These are phyloP conservation scores for Pampus argenteus DNA, from an alignment of 2,797 vertebrate species.

Conservation along the genomic window DNA sequence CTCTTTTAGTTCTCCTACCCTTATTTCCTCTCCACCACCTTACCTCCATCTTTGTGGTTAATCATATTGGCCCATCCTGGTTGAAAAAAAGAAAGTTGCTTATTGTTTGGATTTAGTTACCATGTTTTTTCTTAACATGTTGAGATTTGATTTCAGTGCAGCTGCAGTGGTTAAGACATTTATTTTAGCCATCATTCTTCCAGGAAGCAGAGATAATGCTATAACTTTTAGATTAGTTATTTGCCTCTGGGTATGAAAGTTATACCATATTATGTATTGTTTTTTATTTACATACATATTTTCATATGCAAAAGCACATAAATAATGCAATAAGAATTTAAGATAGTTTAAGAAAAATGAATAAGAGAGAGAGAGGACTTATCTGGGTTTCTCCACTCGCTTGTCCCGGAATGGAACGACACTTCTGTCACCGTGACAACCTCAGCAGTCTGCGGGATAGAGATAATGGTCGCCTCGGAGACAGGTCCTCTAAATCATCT, in stretches of 20 bases:
- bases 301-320: not conserved
- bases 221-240: not conserved
- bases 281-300: not conserved
- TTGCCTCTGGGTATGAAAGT: not conserved
- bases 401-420: constrained; percentile 17
- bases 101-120: too few relatives aligned
- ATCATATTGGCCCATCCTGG: too few relatives aligned
- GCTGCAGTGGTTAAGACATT: not conserved
- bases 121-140: too few relatives aligned
- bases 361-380: not conserved
- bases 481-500: constrained; percentile 51
- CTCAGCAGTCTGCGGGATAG: constrained; percentile 29
- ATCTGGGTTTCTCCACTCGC: not conserved
- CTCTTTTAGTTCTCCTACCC: too few relatives aligned
- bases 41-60: too few relatives aligned
- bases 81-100: too few relatives aligned
- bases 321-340: not conserved
- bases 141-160: not conserved
- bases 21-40: too few relatives aligned
- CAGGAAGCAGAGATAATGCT: not conserved
- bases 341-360: not conserved
- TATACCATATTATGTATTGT: not conserved
- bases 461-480: constrained; percentile 50
- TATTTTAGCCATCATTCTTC: not conserved
- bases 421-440: constrained; percentile 46